Percentiles rank a stretch among this genome's conserved stretches.
phyloP scores from a whole-genome alignment of 1,140 invertebrate genomes.

The Vollenhovia emeryi region DNA sequence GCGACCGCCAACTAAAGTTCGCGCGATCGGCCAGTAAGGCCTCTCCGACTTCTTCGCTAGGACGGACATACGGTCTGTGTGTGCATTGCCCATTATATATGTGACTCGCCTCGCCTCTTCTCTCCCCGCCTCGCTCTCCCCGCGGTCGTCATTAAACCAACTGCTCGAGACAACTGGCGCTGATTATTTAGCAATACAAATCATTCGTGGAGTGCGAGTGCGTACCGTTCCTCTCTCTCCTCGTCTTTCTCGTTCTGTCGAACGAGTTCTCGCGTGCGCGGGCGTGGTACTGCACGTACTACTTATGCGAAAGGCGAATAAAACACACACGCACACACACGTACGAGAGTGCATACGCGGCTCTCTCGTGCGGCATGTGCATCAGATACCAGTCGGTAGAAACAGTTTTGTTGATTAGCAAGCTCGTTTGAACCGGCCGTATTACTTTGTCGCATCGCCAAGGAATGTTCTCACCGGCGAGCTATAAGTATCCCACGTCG shows the following conservation, averaged over 20 bases:
- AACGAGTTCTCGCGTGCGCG: conserved; percentile 80
- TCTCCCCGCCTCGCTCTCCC: conserved; percentile 7
- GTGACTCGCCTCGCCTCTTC: conserved; percentile 64
- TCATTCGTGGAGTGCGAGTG: conserved; percentile 75
- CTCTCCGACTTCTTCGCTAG: not conserved
- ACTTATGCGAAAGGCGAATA: conserved; percentile 64
- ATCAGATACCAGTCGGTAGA: conserved; percentile 67
- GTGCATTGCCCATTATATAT: conserved; percentile 59
- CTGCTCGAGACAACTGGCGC: conserved; percentile 80
- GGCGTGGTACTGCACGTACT: conserved; percentile 79
- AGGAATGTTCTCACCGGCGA: conserved; percentile 59
- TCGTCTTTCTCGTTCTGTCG: conserved; percentile 52
- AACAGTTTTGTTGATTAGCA: conserved; percentile 76
- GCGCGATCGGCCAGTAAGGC: conserved; percentile 28
- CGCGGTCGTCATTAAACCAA: conserved; percentile 81
- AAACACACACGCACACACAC: conserved; percentile 28
- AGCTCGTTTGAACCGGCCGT: conserved; percentile 70
- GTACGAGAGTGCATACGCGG: conserved; percentile 50
- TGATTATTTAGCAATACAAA: conserved; percentile 85
- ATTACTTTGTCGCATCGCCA: conserved; percentile 73
- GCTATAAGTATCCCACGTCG: conserved; percentile 20
- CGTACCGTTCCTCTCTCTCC: conserved; percentile 28
- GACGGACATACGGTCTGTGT: not conserved
- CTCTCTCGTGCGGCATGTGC: conserved; percentile 50
- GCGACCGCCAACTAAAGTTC: conserved; percentile 60